phyloP scores from a whole-genome alignment of 2,797 vertebrate genomes.

The Loriculus beryllinus region DNA sequence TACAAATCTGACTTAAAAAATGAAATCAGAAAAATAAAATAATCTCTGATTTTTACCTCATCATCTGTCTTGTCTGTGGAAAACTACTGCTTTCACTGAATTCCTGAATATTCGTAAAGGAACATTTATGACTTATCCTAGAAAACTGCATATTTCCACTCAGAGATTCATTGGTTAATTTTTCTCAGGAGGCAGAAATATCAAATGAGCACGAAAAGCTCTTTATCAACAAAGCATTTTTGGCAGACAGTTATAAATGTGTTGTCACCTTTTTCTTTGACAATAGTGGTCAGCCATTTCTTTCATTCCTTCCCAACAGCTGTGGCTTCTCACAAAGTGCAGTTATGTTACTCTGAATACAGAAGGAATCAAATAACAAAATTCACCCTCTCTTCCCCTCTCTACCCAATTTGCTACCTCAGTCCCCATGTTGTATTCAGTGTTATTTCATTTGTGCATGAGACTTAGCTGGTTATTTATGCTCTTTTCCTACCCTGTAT shows the following conservation, averaged over 20 bases:
- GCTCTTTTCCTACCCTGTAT: not conserved
- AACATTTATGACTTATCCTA: not conserved
- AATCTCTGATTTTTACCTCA: not conserved
- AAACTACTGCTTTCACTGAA: not conserved
- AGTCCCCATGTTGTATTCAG: not conserved
- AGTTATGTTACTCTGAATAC: not conserved
- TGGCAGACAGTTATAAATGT: not conserved
- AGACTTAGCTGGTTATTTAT: not conserved
- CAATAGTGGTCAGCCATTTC: not conserved
- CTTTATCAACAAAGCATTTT: not conserved
- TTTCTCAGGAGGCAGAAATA: not conserved
- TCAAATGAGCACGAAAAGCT: not conserved
- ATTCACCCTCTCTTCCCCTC: rapidly evolving
- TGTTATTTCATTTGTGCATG: not conserved
- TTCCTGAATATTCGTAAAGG: not conserved
- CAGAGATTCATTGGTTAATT: not conserved
- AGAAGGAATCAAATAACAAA: not conserved
- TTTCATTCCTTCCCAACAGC: not conserved
- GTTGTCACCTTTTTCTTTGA: not conserved
- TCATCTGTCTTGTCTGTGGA: not conserved
- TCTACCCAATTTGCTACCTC: not conserved
- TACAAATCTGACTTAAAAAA: not conserved
- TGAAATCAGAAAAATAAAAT: not conserved
- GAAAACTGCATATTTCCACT: not conserved
- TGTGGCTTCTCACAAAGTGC: not conserved